phyloP scores from a whole-genome alignment of 92 coral and sea anemone genomes.

The Phenganax marumi region DNA sequence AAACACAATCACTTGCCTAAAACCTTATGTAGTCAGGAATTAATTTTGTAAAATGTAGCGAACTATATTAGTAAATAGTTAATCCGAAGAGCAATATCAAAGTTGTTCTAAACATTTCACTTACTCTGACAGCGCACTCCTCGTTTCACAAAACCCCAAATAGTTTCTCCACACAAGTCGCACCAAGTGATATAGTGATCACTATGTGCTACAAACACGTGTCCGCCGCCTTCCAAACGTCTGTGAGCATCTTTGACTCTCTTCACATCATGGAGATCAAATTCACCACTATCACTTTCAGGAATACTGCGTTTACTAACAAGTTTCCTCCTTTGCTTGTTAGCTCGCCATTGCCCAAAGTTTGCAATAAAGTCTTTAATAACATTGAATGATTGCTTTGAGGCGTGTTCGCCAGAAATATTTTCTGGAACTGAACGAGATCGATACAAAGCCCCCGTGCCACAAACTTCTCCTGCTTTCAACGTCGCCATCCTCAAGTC shows the following conservation, averaged over 20 bases:
- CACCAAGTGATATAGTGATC: constrained; percentile 96
- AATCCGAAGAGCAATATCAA: not conserved
- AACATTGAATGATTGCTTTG: constrained; percentile 38
- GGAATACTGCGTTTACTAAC: constrained; percentile 60
- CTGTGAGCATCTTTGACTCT: constrained; percentile 31
- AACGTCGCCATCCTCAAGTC: constrained; percentile 30
- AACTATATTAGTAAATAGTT: no score
- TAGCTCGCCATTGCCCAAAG: constrained; percentile 75
- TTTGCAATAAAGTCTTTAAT: constrained; percentile 81
- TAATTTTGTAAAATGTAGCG: no score
- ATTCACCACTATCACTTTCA: constrained; percentile 67
- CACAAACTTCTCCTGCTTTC: constrained; percentile 24
- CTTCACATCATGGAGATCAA: constrained; percentile 43
- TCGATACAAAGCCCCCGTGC: constrained; percentile 20
- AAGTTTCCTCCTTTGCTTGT: constrained; percentile 63
- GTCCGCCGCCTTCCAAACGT: constrained; percentile 76
- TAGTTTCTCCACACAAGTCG: constrained; percentile 93
- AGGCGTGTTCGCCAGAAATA: constrained; percentile 32
- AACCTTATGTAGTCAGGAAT: no score
- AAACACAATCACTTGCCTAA: no score
- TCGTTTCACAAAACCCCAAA: constrained; percentile 94
- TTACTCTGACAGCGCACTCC: constrained; percentile 94
- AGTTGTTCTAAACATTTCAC: constrained; percentile 41
- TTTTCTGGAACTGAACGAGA: constrained; percentile 42
- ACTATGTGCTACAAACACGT: constrained; percentile 68